These are phyloP conservation scores for Athripsodes cinereus DNA, from an alignment of 2,888 invertebrate genomes.

Conservation along the genomic window DNA sequence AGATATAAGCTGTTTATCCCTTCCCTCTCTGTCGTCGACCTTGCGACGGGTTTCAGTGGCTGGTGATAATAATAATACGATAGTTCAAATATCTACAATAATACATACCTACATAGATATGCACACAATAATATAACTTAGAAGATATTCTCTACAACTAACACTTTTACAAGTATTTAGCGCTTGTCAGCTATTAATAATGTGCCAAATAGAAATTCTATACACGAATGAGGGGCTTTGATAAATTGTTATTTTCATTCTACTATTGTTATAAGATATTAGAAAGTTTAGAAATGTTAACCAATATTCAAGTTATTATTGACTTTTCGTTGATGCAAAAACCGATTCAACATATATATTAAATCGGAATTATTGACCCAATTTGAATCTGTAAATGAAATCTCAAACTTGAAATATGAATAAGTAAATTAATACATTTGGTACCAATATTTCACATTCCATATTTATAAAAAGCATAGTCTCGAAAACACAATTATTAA, in stretches of 20 bases:
- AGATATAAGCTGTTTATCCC: not conserved
- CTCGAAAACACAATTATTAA: too few species aligned
- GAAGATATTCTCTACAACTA: too few species aligned
- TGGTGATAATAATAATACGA: not conserved
- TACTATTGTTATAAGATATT: not conserved
- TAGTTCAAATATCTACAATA: not conserved
- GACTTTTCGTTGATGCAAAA: too few species aligned
- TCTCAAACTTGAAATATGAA: too few species aligned
- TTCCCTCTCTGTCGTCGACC: not conserved
- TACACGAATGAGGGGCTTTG: not conserved
- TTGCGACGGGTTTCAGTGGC: conserved; percentile 6
- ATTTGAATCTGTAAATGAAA: too few species aligned
- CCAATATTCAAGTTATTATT: not conserved
- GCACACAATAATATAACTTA: too few species aligned
- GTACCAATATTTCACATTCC: too few species aligned
- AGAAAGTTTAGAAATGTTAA: not conserved
- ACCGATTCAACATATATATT: too few species aligned
- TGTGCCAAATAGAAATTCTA: not conserved
- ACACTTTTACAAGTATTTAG: too few species aligned
- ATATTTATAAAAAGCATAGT: too few species aligned
- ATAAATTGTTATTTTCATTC: not conserved
- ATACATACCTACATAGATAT: not conserved
- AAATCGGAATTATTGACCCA: too few species aligned
- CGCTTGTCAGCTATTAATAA: not conserved
- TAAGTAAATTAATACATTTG: too few species aligned